Evolutionary conservation across 2,797 vertebrate genomes (phyloP).

Genomic region (Hylomyscus alleni): DNA sequence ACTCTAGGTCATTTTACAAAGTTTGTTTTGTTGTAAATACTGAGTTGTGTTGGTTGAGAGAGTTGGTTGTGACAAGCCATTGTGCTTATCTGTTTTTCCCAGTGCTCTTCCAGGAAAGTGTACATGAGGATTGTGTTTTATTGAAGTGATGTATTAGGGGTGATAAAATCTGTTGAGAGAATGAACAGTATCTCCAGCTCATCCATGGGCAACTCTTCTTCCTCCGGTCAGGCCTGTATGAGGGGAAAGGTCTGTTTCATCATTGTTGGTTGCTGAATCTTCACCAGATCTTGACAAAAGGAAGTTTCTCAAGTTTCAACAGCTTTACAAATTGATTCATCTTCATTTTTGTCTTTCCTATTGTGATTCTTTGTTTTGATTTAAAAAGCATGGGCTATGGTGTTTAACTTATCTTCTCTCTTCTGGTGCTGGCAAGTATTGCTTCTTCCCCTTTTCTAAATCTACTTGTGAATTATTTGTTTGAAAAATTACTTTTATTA

Average conservation of each 20-base stretch:
- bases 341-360: constrained; percentile 9
- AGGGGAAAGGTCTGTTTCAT: neutral
- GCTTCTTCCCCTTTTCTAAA: neutral
- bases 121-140: neutral
- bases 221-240: neutral
- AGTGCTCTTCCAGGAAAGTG: neutral
- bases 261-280: neutral
- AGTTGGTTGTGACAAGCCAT: neutral
- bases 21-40: constrained; percentile 9
- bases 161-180: constrained; percentile 11
- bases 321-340: constrained; percentile 34
- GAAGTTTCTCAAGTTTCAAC: neutral
- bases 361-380: neutral
- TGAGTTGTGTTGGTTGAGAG: neutral
- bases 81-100: neutral
- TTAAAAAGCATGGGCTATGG: neutral
- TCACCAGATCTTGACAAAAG: neutral
- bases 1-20: neutral
- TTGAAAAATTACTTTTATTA: constrained; percentile 26
- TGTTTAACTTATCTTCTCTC: constrained; percentile 11
- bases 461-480: constrained; percentile 36
- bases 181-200: neutral
- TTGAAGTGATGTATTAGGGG: constrained; percentile 25
- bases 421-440: constrained; percentile 9
- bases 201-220: neutral